These are phyloP conservation scores for Acheta domesticus DNA, from an alignment of 2,888 invertebrate species.

Conservation along the genomic window DNA sequence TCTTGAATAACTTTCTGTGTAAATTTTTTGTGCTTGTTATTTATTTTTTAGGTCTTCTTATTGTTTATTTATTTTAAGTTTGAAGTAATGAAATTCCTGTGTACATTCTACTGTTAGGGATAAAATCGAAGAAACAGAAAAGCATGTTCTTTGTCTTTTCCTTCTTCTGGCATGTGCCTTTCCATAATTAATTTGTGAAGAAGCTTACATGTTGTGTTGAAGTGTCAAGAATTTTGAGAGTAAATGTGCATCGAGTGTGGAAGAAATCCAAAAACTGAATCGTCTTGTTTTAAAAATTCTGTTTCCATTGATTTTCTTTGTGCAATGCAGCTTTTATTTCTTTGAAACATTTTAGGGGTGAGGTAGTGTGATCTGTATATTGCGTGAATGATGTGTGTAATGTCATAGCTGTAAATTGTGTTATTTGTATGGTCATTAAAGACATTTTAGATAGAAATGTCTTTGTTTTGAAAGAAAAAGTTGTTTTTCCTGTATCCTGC, in stretches of 20 bases:
- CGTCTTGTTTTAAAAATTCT: background rate
- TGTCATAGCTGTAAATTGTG: conserved; percentile 28
- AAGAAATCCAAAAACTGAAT: too few species aligned
- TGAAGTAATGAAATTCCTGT: background rate
- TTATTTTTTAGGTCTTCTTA: conserved; percentile 22
- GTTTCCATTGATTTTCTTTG: background rate
- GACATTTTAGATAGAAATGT: conserved; percentile 28
- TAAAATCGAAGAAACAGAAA: background rate
- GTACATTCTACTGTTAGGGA: background rate
- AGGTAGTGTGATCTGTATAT: conserved; percentile 19
- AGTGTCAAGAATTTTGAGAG: background rate
- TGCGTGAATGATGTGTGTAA: conserved; percentile 29
- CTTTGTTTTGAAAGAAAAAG: background rate
- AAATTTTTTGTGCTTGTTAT: conserved; percentile 25
- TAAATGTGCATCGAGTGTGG: background rate
- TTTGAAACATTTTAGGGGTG: background rate
- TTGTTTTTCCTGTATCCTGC: too few species aligned
- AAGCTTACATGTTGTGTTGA: background rate
- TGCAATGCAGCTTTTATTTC: background rate
- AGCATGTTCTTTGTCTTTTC: background rate
- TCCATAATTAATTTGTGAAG: background rate
- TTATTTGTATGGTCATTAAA: conserved; percentile 32
- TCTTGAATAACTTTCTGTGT: conserved; percentile 25
- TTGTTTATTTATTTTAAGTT: conserved; percentile 24
- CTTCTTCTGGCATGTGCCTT: conserved; percentile 19